Conservation (phyloP, 2,113 vertebrate species). For the Podarcis raffonei region DNA sequence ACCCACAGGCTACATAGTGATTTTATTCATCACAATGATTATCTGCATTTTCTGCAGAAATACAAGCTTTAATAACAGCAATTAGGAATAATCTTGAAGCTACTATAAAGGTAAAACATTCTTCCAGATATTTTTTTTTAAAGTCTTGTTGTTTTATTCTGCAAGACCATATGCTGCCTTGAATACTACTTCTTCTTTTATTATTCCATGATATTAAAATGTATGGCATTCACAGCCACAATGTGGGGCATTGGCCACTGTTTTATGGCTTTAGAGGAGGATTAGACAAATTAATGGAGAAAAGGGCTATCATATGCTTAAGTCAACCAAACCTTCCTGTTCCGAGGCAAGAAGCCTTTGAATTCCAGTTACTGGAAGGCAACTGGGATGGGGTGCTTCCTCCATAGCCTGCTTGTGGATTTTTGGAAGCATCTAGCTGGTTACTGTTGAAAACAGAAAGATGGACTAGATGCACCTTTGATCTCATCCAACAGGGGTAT, state of each 20-base stretch:
- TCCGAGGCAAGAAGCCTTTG: not conserved
- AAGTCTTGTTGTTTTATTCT: conserved; percentile 25
- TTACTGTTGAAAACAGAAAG: not conserved
- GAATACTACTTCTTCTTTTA: conserved; percentile 1
- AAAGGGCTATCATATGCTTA: not conserved
- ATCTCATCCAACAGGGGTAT: not conserved
- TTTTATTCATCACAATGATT: conserved; percentile 51
- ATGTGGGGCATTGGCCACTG: not conserved
- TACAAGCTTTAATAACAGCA: conserved; percentile 34
- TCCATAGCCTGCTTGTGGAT: not conserved
- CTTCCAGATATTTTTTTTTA: not conserved
- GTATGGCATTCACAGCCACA: not conserved
- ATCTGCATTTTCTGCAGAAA: conserved; percentile 42
- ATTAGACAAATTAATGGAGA: not conserved
- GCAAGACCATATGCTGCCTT: not conserved
- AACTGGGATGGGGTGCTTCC: not conserved
- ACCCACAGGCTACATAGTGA: conserved; percentile 32
- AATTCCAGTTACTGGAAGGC: not conserved
- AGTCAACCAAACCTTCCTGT: not conserved
- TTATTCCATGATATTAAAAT: not conserved
- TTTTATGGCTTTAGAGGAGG: not conserved
- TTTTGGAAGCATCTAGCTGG: not conserved
- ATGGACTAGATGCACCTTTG: not conserved
- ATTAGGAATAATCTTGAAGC: conserved; percentile 29
- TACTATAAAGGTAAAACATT: conserved; percentile 11